Evolutionary conservation across 2,113 vertebrate species (phyloP), one percentile per base, ranked within the genome.

Genomic region (Apteryx mantelli): DNA sequence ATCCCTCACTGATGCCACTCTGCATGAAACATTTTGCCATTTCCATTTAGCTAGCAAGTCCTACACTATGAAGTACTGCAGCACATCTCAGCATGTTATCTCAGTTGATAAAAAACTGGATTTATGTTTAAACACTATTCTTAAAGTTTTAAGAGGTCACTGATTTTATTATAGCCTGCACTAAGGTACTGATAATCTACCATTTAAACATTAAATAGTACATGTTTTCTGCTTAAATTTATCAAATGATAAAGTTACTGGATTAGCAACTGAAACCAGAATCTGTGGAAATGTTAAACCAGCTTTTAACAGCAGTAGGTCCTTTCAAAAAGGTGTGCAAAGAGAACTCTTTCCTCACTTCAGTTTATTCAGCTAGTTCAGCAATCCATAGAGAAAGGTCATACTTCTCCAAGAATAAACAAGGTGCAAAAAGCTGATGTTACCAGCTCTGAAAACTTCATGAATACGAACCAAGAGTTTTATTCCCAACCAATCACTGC

Each of bases 361-460:
- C 79, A 63, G 68, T 88, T 89, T 86, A 83, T 85, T 93, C 86
- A 88, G 65, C 63, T 83, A 82, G 26, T 66, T 50, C 63, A 86
- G 50, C 61, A 61, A 38, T 34, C 11, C 40, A 26, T 46, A 66
- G 20, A 90, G 46, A 88, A 93, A 94, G 40, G 68, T 25, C 0
- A 0, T 60, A 66, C 21, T 83, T 83, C 73, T 83, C 55, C 34
- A 86, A 78, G 73, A 84, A 89, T 18, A 95, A 93, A 91, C 15
- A 83, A 86, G 46, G 64, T 71, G 64, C 26, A 73, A 94, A 93
- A 95, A 88, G 34, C 66, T 74, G 58, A 90, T 66, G 44, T 19
- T 71, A 66, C 40, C 18, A 68, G 10, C 13, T 84, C 73, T n/a
- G 63, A 63, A 40, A 83, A 18, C 32, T 34, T 46, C 44, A 65